Evolutionary conservation across 2,888 invertebrate genomes (phyloP), one percentile per base, ranked within the genome.

Genomic region (Plusia festucae): DNA sequence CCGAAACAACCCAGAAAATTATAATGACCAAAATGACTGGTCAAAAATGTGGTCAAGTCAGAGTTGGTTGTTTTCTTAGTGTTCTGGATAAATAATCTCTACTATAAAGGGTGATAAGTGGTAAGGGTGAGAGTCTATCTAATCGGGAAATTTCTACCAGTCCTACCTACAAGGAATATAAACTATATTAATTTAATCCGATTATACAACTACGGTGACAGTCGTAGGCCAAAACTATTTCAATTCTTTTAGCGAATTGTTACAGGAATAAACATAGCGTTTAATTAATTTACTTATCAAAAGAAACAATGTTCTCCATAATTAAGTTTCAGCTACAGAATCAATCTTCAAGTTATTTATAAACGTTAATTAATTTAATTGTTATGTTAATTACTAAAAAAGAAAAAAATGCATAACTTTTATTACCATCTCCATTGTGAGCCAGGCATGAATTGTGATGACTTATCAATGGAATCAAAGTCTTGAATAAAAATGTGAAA

Each of bases 11-110:
- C 88, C 87, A 89, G 87, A 91, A 91, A 91, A 91, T 91, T 89
- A 85, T 90, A 91, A 91, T 86, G 88, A 91, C 86, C 84, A 80
- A 76, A 87, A 91, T 93, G 91, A 94, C 92, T 91, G 82, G 88
- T 86, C 91, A 86, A 83, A 90, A 85, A 74, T 70, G 70, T 60
- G 71, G 70, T 60, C 69, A 82, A 73, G 78, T 16, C 56, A 32
- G 65, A 65, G 53, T 60, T 11, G 40, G 16, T n/a, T 2, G 44
- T 54, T 32, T 22, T 2, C 30, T 4, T 60, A 30, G 57, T 68
- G 84, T 85, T 85, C 85, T 73, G 68, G 24, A 60, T 15, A 72
- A 18, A n/a, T 52, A 30, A 30, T n/a, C n/a, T n/a, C n/a, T n/a
- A n/a, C n/a, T n/a, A n/a, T n/a, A n/a, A n/a, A n/a, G n/a, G n/a